Percentiles rank a stretch among this genome's conserved stretches.
Evolutionary conservation across 1,140 invertebrate genomes (phyloP).

Genomic region (Stegodyphus dumicola): DNA sequence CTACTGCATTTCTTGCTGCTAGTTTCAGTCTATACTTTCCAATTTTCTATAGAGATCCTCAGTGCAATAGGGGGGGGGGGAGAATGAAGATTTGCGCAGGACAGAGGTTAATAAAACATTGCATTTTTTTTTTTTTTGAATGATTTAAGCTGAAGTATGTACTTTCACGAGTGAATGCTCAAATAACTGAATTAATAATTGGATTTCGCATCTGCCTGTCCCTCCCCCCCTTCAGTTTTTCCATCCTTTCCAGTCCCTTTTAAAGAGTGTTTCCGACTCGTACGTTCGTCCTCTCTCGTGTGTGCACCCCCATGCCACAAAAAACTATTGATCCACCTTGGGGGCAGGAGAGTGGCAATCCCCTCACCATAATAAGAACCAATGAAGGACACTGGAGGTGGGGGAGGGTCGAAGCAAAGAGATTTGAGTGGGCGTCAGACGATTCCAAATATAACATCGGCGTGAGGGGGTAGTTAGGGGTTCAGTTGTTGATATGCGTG

Average conservation of each 20-base stretch:
- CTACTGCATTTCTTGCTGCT: no score
- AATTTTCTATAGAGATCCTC: no score
- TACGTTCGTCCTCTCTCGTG: not conserved
- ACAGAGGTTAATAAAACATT: no score
- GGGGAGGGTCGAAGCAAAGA: not conserved
- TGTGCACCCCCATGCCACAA: not conserved
- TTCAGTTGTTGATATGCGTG: constrained; percentile 12
- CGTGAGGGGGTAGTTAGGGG: constrained; percentile 3
- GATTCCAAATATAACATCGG: constrained; percentile 42
- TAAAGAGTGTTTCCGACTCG: not conserved
- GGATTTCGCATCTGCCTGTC: no score
- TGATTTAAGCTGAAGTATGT: no score
- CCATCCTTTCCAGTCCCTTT: not conserved
- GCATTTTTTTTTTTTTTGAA: no score
- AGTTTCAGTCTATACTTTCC: no score
- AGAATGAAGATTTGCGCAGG: no score
- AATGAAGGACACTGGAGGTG: not conserved
- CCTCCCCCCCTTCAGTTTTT: not conserved
- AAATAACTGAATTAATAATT: no score
- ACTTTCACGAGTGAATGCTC: no score
- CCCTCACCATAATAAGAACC: constrained; percentile 14
- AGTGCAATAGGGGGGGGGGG: no score
- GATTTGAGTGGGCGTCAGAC: constrained; percentile 26
- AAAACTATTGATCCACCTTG: constrained; percentile 32
- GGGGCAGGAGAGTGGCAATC: constrained; percentile 11